These are phyloP conservation scores for Lathronympha strigana DNA, from an alignment of 2,888 invertebrate genomes.

Conservation along the genomic window DNA sequence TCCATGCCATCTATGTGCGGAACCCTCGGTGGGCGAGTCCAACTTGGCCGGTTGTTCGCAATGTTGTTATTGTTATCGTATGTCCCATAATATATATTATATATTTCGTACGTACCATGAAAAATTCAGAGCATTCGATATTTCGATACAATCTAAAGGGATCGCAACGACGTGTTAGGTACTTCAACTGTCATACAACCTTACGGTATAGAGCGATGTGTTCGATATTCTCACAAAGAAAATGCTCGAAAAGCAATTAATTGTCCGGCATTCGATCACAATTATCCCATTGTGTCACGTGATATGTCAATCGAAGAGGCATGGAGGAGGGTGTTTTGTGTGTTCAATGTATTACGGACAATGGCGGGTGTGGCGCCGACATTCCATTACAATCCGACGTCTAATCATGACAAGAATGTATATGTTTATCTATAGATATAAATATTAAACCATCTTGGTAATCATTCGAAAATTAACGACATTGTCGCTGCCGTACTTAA, in stretches of 20 bases:
- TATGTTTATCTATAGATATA: too few relatives aligned
- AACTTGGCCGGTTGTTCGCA: too few relatives aligned
- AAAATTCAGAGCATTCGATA: neutral
- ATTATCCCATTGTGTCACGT: constrained; percentile 56
- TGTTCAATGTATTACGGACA: constrained; percentile 67
- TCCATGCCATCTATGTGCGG: too few relatives aligned
- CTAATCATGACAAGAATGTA: constrained; percentile 57
- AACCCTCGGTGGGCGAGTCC: too few relatives aligned
- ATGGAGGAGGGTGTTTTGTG: constrained; percentile 74
- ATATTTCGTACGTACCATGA: too few relatives aligned
- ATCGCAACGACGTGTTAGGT: neutral
- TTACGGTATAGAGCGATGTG: neutral
- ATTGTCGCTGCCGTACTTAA: too few relatives aligned
- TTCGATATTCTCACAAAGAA: constrained; percentile 22
- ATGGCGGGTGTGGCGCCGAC: constrained; percentile 71
- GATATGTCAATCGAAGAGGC: constrained; percentile 56
- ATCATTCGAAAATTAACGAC: too few relatives aligned
- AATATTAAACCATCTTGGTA: too few relatives aligned
- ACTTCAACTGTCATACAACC: neutral
- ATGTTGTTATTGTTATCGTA: too few relatives aligned
- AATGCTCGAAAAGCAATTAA: constrained; percentile 33
- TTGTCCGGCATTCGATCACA: constrained; percentile 28
- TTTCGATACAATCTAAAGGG: neutral
- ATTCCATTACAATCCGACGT: constrained; percentile 70
- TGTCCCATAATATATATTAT: too few relatives aligned